Evolutionary conservation across 2,797 vertebrate species (phyloP), one percentile per base, ranked within the genome.

Genomic region (Hipposideros larvatus): DNA sequence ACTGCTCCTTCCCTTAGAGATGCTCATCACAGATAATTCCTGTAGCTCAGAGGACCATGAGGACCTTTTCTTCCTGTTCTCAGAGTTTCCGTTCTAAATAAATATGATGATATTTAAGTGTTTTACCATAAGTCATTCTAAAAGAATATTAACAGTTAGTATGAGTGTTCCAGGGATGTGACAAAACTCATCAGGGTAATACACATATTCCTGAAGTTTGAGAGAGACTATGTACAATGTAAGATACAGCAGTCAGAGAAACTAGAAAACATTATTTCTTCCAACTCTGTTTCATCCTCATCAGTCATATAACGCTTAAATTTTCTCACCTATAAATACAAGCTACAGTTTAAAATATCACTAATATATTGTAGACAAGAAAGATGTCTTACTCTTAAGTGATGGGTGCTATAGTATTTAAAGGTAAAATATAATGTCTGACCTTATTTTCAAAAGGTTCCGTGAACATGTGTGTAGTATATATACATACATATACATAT

Each of bases 61-160:
- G 22, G 7, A 28, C 18, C 26, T 70, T 70, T 51, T 80, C 71
- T 31, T 63, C 31, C 51, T 34, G 26, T 53, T 43, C 14, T 53
- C 61, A 68, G 15, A 90, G 65, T 34, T 53, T 66, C 80, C 70
- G 73, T 53, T 63, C 75, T 65, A 87, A 70, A 80, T 59, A 96
- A 87, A 73, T 43, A 24, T 89, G 26, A 10, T 75, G n/a, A 41
- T n/a, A 74, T 37, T 83, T 87, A 43, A 48, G 19, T 59, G 16
- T 8, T 74, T 73, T 59, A 37, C 84, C 55, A 31, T 51, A 3
- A 90, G 57, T 70, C 51, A 65, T 82, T 55, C 61, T 59, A 88
- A 93, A 88, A 61, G 26, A 65, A 90, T 41, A 86, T 61, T 89
- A 66, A 37, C 16, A 87, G 28, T 75, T n/a, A 79, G 19, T 70